Percentiles rank a stretch among this genome's conserved stretches.
Conservation (phyloP, 2,113 vertebrate species). For the Peromyscus californicus region DNA sequence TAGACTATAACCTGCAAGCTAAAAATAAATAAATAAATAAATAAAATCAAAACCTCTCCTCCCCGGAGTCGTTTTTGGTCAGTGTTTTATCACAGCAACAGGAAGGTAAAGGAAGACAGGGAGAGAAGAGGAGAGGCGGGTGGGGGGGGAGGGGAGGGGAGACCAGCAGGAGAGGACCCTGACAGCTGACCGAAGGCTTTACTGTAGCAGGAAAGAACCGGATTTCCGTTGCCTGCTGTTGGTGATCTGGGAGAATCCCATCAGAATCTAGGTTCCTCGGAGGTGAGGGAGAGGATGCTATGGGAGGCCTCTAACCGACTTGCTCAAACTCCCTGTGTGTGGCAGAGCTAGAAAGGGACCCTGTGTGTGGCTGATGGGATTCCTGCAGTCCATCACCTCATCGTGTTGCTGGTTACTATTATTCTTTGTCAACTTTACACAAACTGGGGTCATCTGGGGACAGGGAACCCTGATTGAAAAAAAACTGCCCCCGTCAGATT, state of each 20-base stretch:
- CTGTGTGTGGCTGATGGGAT: background rate
- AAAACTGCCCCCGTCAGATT: background rate
- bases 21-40: background rate
- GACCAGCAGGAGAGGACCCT: background rate
- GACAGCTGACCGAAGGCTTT: background rate
- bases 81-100: background rate
- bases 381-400: no score
- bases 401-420: no score
- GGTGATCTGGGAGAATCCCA: background rate
- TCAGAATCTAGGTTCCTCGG: background rate
- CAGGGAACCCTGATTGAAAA: background rate
- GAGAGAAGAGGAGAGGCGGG: background rate
- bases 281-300: background rate
- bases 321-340: background rate
- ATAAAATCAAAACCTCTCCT: background rate
- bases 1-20: background rate
- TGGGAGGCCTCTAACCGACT: background rate
- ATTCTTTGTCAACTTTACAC: background rate
- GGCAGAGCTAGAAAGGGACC: background rate
- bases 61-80: background rate
- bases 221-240: background rate
- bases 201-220: background rate
- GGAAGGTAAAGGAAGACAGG: background rate
- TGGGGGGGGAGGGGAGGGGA: accelerated
- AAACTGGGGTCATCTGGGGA: background rate